Percentiles rank a stretch among this genome's conserved stretches.
phyloP scores from a whole-genome alignment of 2,888 invertebrate species.

The Phorcus lineatus region DNA sequence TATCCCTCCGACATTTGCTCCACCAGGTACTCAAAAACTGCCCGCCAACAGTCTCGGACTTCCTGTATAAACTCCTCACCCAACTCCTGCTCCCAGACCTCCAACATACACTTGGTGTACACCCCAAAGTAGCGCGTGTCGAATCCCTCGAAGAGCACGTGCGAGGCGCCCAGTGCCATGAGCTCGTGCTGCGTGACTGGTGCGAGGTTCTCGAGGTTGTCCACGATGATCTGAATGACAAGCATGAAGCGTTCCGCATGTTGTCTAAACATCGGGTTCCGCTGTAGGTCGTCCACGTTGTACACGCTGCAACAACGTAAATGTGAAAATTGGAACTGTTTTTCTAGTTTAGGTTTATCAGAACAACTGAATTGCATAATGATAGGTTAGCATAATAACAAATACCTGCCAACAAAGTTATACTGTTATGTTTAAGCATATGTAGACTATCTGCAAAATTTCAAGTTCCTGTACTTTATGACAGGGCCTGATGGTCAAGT shows the following conservation, averaged over 20 bases:
- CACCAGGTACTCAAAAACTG: constrained; percentile 58
- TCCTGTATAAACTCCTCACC: constrained; percentile 68
- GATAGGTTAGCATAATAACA: no score
- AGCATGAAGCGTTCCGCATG: constrained; percentile 64
- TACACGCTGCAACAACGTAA: constrained; percentile 45
- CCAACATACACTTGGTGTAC: constrained; percentile 60
- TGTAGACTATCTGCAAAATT: no score
- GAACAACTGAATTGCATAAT: background rate
- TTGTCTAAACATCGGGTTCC: constrained; percentile 44
- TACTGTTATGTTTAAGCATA: no score
- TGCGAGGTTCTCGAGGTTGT: constrained; percentile 55
- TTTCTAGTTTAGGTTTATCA: background rate
- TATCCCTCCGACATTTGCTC: constrained; percentile 49
- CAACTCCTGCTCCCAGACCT: constrained; percentile 64
- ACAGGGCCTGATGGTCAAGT: no score
- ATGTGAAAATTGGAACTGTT: background rate
- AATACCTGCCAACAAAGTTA: no score
- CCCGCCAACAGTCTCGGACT: constrained; percentile 63
- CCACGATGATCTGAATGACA: constrained; percentile 56
- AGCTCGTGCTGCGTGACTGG: constrained; percentile 52
- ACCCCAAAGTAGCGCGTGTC: constrained; percentile 59
- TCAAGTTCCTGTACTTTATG: no score
- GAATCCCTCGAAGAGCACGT: constrained; percentile 62
- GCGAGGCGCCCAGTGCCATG: constrained; percentile 66
- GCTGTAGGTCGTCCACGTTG: constrained; percentile 49